Evolutionary conservation across 2,797 vertebrate species (phyloP), one percentile per base, ranked within the genome.

Genomic region (Sebastes hubbsi): DNA sequence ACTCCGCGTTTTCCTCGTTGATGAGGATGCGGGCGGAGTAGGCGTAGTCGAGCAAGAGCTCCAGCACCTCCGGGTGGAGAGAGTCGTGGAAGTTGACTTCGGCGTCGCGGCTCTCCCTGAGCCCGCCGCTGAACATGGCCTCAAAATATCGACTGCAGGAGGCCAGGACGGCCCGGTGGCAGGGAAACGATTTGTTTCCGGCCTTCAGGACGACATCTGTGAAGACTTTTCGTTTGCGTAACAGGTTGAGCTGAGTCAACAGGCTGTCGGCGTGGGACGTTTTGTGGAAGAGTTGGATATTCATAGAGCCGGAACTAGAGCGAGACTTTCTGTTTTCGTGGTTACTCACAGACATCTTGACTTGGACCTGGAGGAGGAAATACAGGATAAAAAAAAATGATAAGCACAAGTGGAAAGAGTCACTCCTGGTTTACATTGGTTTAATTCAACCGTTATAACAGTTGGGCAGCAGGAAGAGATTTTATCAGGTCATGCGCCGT

Each of bases 291-390:
- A 97, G 94, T 1, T 97, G 96, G 83, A 97, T 97, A 83, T 97
- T 97, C 97, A 97, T 97, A 25, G 96, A 97, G 61, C 97, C 97
- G 0, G 95, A 96, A 78, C 97, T 97, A 6, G 97, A 96, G 72
- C 97, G 95, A 14, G 97, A 97, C 85, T 97, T 97, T 68, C 97
- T 93, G 90, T 97, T 97, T 86, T 97, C 96, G 67, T 97, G 97
- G 87, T 94, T 97, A 71, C 95, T 97, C 83, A 97, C 96, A 42
- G 96, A 97, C 97, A 97, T 97, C 83, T 93, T 91, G 16, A 78
- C 79, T 77, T 54, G 8, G 49, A 87, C 82, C 93, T 94, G 83
- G 3, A 66, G 13, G 2, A 14, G 22, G 16, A 68, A 73, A 49
- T 0, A 69, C 3, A 66, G 16, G 2, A 54, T 5, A 29, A 27